These are phyloP conservation scores for Alosa alosa DNA, from an alignment of 2,113 vertebrate genomes.

Conservation along the genomic window DNA sequence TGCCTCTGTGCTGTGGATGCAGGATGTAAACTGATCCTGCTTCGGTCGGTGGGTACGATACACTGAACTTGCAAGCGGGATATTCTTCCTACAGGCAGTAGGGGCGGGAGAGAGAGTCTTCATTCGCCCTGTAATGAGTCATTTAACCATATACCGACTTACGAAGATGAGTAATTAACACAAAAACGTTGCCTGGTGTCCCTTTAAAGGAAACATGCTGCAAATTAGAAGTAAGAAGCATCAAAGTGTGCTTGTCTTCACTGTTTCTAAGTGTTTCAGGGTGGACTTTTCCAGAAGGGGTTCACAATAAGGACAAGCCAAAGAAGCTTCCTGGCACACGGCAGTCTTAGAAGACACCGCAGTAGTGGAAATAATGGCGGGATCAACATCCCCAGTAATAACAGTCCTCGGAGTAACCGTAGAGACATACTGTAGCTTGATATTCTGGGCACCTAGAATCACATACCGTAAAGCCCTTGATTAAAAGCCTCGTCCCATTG, in stretches of 20 bases:
- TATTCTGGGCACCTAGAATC: neutral
- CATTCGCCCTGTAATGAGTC: no score
- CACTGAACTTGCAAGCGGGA: no score
- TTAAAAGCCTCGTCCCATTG: no score
- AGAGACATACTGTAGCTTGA: neutral
- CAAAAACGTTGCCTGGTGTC: no score
- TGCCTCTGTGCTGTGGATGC: no score
- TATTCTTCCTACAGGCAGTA: no score
- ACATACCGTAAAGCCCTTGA: neutral
- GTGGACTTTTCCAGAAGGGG: neutral
- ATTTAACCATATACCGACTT: no score
- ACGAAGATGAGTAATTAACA: no score
- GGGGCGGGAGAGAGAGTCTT: no score
- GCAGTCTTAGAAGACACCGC: neutral
- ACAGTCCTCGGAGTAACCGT: neutral
- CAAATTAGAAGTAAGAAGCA: neutral
- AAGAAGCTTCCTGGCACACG: neutral
- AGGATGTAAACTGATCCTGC: no score
- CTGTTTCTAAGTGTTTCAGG: neutral
- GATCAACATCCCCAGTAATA: neutral
- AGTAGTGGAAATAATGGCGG: slow-evolving; percentile 1
- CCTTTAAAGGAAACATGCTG: neutral
- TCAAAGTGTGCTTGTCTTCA: neutral
- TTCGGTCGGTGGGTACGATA: no score
- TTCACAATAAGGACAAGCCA: neutral